phyloP scores from a whole-genome alignment of 2,113 vertebrate species.

The Psophia crepitans region DNA sequence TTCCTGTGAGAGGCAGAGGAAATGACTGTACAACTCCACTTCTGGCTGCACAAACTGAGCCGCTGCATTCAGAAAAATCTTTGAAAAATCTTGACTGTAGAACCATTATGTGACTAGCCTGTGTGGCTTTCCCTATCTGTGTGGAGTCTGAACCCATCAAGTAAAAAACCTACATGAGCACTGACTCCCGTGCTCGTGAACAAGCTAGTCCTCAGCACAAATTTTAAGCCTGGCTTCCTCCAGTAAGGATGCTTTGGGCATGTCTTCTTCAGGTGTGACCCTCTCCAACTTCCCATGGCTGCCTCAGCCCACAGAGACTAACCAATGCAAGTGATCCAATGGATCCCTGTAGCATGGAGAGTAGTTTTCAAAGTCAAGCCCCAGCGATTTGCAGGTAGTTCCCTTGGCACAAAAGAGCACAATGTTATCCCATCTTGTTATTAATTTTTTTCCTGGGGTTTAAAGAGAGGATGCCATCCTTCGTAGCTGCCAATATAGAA shows the following conservation, averaged over 20 bases:
- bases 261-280: neutral
- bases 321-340: neutral
- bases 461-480: neutral
- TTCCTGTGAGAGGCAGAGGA: neutral
- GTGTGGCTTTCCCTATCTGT: neutral
- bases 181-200: neutral
- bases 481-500: neutral
- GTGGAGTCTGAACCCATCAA: neutral
- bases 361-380: neutral
- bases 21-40: neutral
- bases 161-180: neutral
- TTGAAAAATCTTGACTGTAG: neutral
- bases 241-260: neutral
- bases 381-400: neutral
- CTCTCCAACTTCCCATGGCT: neutral
- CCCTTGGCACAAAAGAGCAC: neutral
- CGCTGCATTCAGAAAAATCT: neutral
- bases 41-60: neutral
- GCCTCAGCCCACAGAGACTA: neutral
- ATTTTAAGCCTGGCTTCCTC: neutral
- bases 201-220: neutral
- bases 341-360: neutral
- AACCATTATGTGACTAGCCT: neutral
- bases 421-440: fast-evolving
- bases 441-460: neutral